phyloP scores from a whole-genome alignment of 2,113 vertebrate genomes.

The Rhodinocichla rosea region DNA sequence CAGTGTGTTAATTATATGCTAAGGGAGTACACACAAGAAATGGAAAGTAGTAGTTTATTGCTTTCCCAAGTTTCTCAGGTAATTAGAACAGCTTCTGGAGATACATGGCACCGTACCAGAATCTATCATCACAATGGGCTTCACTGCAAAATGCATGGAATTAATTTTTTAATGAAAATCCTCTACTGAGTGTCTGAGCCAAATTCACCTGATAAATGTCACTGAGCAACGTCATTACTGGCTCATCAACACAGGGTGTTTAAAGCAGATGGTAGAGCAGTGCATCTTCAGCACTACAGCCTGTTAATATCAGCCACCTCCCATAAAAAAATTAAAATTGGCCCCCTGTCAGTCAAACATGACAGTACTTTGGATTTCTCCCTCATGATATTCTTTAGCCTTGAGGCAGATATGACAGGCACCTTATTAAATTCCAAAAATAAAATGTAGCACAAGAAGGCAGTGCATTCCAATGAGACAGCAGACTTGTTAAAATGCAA shows the following conservation, averaged over 20 bases:
- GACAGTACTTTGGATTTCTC: conserved; percentile 81
- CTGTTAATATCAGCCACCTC: conserved; percentile 73
- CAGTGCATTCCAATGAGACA: conserved; percentile 80
- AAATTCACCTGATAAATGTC: conserved; percentile 75
- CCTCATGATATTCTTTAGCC: conserved; percentile 80
- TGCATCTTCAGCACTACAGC: conserved; percentile 61
- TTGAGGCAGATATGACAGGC: conserved; percentile 84
- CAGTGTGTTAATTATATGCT: conserved; percentile 73
- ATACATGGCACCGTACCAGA: conserved; percentile 66
- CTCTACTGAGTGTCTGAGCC: conserved; percentile 57
- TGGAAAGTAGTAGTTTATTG: conserved; percentile 75
- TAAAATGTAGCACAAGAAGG: conserved; percentile 78
- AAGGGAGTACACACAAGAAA: conserved; percentile 62
- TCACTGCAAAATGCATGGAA: conserved; percentile 63
- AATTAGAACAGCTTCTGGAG: conserved; percentile 72
- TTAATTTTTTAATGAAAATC: conserved; percentile 78
- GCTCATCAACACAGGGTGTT: conserved; percentile 69
- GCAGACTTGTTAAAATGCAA: conserved; percentile 80
- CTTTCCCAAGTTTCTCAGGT: conserved; percentile 73
- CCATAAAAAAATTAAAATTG: conserved; percentile 79
- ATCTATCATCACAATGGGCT: conserved; percentile 73
- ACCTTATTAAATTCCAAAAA: conserved; percentile 87
- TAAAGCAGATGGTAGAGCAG: conserved; percentile 70
- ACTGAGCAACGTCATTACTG: conserved; percentile 72
- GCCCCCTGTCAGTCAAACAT: conserved; percentile 82